phyloP scores from a whole-genome alignment of 2,888 invertebrate species.

The Parelbella ahira region DNA sequence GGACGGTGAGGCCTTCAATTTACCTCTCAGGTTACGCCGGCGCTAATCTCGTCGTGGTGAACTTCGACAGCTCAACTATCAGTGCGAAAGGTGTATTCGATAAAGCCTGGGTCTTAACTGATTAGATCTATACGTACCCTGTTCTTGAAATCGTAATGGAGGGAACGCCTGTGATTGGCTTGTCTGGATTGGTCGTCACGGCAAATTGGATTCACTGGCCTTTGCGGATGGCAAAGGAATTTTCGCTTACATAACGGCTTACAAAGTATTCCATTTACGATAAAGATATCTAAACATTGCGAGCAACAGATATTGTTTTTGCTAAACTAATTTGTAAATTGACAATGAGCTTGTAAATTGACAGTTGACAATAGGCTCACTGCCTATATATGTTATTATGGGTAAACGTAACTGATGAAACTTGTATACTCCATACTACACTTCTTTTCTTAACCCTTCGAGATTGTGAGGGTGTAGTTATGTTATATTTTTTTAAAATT shows the following conservation, averaged over 20 bases:
- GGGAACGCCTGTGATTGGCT: conserved; percentile 61
- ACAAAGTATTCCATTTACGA: not conserved
- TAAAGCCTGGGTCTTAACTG: conserved; percentile 57
- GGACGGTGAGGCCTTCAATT: conserved; percentile 13
- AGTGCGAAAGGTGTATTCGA: conserved; percentile 59
- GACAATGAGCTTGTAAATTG: too few relatives aligned
- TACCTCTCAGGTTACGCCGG: conserved; percentile 7
- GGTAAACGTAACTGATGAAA: too few relatives aligned
- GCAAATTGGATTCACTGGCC: conserved; percentile 70
- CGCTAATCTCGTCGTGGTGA: conserved; percentile 18
- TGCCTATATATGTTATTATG: too few relatives aligned
- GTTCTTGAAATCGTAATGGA: conserved; percentile 56
- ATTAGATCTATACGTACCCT: conserved; percentile 54
- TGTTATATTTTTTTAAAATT: too few relatives aligned
- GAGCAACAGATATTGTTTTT: too few relatives aligned
- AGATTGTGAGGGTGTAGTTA: too few relatives aligned
- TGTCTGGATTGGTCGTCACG: conserved; percentile 61
- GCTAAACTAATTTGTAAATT: too few relatives aligned
- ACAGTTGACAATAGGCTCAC: too few relatives aligned
- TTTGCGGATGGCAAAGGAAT: conserved; percentile 44
- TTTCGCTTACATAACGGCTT: conserved; percentile 17
- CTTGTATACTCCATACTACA: too few relatives aligned
- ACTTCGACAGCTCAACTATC: conserved; percentile 52
- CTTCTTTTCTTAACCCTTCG: too few relatives aligned
- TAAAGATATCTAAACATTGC: too few relatives aligned